Conservation (phyloP, 1,140 invertebrate genomes). For the Tribolium madens region DNA sequence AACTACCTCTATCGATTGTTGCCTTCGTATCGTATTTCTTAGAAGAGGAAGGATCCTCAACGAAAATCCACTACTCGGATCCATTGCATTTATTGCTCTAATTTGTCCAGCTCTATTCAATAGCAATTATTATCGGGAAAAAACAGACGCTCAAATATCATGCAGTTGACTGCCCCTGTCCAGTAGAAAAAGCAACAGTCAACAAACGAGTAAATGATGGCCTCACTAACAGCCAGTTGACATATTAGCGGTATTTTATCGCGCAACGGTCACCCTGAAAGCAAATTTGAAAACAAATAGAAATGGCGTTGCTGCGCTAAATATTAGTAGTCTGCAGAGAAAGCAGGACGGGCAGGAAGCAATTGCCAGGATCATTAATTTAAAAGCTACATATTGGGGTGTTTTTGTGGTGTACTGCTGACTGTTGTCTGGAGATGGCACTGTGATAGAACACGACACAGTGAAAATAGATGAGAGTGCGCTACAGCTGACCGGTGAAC, state of each 20-base stretch:
- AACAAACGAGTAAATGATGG: slow-evolving; percentile 62
- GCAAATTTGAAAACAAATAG: slow-evolving; percentile 66
- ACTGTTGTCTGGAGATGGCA: slow-evolving; percentile 67
- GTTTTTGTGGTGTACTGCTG: slow-evolving; percentile 67
- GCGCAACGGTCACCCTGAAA: slow-evolving; percentile 59
- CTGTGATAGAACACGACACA: slow-evolving; percentile 66
- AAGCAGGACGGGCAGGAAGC: slow-evolving; percentile 63
- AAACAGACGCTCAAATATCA: slow-evolving; percentile 21
- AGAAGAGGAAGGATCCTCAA: neutral
- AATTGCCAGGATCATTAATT: slow-evolving; percentile 66
- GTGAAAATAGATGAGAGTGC: slow-evolving; percentile 62
- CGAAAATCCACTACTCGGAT: neutral
- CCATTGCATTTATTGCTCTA: neutral
- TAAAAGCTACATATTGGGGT: slow-evolving; percentile 67
- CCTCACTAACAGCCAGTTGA: slow-evolving; percentile 59
- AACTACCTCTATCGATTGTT: slow-evolving; percentile 44
- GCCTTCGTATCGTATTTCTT: neutral
- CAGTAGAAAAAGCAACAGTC: slow-evolving; percentile 56
- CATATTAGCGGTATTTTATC: slow-evolving; percentile 62
- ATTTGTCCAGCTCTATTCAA: neutral
- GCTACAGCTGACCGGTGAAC: slow-evolving; percentile 49
- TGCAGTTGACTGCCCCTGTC: slow-evolving; percentile 9
- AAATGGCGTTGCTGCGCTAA: slow-evolving; percentile 58
- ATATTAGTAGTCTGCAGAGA: slow-evolving; percentile 60
- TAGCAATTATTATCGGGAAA: slow-evolving; percentile 25